Conservation (phyloP, 2,113 vertebrate genomes). For the Pollachius pollachius region DNA sequence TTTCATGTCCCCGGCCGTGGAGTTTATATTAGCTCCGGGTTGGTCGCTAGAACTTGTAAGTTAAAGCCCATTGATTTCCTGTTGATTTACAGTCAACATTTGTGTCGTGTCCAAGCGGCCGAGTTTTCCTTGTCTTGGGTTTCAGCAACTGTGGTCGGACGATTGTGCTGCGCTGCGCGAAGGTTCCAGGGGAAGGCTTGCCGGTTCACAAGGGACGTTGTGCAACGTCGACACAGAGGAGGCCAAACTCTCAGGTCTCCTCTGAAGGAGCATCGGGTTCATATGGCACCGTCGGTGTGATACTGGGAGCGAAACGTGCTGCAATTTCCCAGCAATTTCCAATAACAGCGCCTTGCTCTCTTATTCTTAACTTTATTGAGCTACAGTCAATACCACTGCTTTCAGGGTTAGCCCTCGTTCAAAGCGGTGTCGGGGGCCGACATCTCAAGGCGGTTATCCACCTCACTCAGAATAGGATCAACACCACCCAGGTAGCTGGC, state of each 20-base stretch:
- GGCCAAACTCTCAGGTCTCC: slow-evolving; percentile 23
- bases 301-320: slow-evolving; percentile 43
- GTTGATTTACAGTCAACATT: slow-evolving; percentile 39
- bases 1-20: slow-evolving; percentile 43
- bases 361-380: no score
- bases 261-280: slow-evolving; percentile 46
- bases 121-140: slow-evolving; percentile 49
- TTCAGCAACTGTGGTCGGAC: slow-evolving; percentile 31
- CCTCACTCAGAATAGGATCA: no score
- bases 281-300: slow-evolving; percentile 47
- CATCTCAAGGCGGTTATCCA: no score
- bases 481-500: no score
- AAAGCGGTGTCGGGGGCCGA: no score
- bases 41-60: slow-evolving; percentile 38
- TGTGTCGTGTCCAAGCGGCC: slow-evolving; percentile 29
- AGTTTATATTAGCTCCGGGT: slow-evolving; percentile 46
- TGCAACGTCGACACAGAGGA: slow-evolving; percentile 50
- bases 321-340: slow-evolving; percentile 43
- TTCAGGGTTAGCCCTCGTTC: no score
- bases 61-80: slow-evolving; percentile 42
- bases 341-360: slow-evolving; percentile 21
- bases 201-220: slow-evolving; percentile 51
- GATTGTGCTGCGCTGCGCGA: slow-evolving; percentile 44
- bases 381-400: no score
- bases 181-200: slow-evolving; percentile 35